Base-by-base conservation (phyloP, 2,888 invertebrate species). In the Andrena flavipes region DNA sequence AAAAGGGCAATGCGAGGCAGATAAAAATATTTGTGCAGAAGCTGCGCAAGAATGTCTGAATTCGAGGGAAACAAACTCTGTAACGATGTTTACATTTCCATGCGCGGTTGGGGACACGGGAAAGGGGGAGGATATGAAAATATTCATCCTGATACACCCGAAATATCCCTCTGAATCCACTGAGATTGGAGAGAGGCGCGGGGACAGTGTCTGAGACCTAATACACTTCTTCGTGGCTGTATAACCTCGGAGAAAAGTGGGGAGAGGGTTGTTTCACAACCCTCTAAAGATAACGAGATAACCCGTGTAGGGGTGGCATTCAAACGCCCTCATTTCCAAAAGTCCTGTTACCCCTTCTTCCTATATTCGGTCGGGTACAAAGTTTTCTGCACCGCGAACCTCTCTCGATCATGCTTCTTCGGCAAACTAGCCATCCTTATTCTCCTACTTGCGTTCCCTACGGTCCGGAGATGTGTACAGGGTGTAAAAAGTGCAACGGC, bases 291-390 rank as follows among this genome's bases (percentile, higher is more conserved):
- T 91, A 92, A 92, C 91, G 86, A 91, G 91, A 91, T 91, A 91
- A 90, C 90, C 90, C 87, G 86, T 90, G 89, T 87, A 81, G 81
- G 84, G 82, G 79, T 88, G 87, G 91, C 91, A 92, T 92, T 90
- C 88, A 90, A 91, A 91, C 90, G 90, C 80, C 91, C 91, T 92
- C 90, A 92, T 92, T 92, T 91, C 85, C 87, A 87, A 90, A 91
- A 89, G 87, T 85, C 77, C 79, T 65, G 30, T 35, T 42, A 23
- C 30, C 42, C 48, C 69, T 29, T 20, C 35, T 30, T 48, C 35
- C 42, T 68, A 42, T 59, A 77, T 70, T 48, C 63, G 42, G 23
- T 2, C 42, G 23, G 48, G 60, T 73, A 62, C 71, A 77, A 83
- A 83, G 51, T 78, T 85, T 80, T 77, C 62, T 56, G 51, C 78